Percentiles rank a stretch among this genome's conserved stretches.
Evolutionary conservation across 2,888 invertebrate genomes (phyloP).

Genomic region (Dione juno): DNA sequence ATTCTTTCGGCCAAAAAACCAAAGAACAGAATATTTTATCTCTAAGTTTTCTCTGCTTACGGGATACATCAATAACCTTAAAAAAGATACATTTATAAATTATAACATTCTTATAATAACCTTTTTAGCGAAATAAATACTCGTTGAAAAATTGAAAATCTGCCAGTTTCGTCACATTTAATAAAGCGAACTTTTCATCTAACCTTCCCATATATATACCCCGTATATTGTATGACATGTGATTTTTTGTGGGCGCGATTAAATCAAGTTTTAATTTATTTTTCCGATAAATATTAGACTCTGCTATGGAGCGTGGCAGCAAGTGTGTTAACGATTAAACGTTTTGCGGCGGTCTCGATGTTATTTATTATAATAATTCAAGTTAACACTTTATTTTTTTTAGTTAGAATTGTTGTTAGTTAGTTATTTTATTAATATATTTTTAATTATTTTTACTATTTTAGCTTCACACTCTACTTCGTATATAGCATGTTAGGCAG

Average conservation of each 20-base stretch:
- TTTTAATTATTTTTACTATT: background rate
- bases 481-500: background rate
- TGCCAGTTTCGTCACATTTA: background rate
- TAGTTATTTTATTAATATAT: background rate
- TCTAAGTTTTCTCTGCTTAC: too few relatives aligned
- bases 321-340: constrained; percentile 25
- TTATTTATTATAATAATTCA: constrained; percentile 3
- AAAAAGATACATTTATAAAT: background rate
- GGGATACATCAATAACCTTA: too few relatives aligned
- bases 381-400: background rate
- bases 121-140: too few relatives aligned
- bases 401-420: background rate
- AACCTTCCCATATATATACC: background rate
- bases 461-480: background rate
- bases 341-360: background rate
- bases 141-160: background rate
- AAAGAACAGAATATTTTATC: too few relatives aligned
- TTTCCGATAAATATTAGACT: constrained; percentile 31
- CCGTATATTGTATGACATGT: constrained; percentile 19
- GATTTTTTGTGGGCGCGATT: constrained; percentile 24
- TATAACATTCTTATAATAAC: background rate
- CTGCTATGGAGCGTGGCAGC: constrained; percentile 18
- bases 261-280: constrained; percentile 32
- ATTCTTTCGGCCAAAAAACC: too few relatives aligned
- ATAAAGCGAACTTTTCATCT: constrained; percentile 3